Conservation (phyloP, 1,140 invertebrate genomes). For the Venturia canescens region DNA sequence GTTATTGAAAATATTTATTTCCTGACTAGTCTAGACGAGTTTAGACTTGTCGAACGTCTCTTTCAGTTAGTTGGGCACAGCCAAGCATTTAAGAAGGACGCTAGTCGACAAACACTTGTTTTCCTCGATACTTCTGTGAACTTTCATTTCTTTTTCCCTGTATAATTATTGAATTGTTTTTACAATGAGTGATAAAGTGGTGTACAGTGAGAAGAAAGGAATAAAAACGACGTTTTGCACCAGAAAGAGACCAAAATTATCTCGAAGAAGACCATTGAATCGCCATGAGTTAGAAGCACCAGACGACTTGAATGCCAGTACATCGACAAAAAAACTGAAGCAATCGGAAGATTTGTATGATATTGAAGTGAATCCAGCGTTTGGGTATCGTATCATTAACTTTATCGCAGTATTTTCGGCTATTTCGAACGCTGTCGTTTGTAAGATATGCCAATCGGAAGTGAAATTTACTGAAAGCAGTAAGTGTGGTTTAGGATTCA, state of each 20-base stretch:
- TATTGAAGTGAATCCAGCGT: slow-evolving; percentile 48
- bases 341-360: slow-evolving; percentile 40
- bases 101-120: too few relatives aligned
- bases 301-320: slow-evolving; percentile 42
- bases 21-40: too few relatives aligned
- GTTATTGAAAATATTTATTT: too few relatives aligned
- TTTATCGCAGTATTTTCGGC: slow-evolving; percentile 51
- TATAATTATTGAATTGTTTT: too few relatives aligned
- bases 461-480: slow-evolving; percentile 46
- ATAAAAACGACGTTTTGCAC: background rate
- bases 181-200: slow-evolving; percentile 16
- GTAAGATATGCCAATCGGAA: slow-evolving; percentile 41
- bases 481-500: slow-evolving; percentile 49
- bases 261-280: slow-evolving; percentile 39
- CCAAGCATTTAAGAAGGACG: too few relatives aligned
- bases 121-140: too few relatives aligned
- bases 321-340: slow-evolving; percentile 53
- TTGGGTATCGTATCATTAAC: slow-evolving; percentile 50
- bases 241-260: slow-evolving; percentile 37
- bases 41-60: too few relatives aligned
- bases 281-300: slow-evolving; percentile 49
- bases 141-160: too few relatives aligned
- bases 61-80: too few relatives aligned
- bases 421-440: slow-evolving; percentile 49
- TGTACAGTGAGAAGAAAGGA: slow-evolving; percentile 27